These are phyloP conservation scores for Megalops cyprinoides DNA, from an alignment of 2,797 vertebrate genomes.

Conservation along the genomic window DNA sequence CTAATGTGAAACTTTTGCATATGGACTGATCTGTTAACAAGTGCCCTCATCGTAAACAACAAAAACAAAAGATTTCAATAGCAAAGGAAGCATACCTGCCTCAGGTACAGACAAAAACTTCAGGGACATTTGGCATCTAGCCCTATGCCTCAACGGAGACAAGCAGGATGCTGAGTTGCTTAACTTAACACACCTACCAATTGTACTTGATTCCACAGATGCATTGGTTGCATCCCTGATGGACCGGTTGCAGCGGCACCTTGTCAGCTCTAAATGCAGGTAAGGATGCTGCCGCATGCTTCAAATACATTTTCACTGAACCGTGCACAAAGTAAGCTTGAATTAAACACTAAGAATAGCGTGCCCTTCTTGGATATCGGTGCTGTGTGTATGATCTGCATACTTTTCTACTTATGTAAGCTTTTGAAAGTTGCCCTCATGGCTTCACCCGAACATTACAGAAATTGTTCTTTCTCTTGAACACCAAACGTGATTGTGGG, in stretches of 20 bases:
- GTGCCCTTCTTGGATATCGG: not conserved
- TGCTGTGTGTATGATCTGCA: not conserved
- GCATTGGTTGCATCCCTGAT: too few species aligned
- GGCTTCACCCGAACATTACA: not conserved
- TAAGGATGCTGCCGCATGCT: not conserved
- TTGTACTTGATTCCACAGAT: too few species aligned
- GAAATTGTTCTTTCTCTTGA: not conserved
- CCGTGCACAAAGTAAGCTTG: not conserved
- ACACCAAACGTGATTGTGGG: not conserved
- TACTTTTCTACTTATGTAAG: not conserved
- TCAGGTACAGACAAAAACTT: too few species aligned
- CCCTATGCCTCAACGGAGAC: too few species aligned
- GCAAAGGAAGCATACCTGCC: too few species aligned
- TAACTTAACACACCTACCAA: too few species aligned
- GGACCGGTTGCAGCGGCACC: too few species aligned
- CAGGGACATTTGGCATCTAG: too few species aligned
- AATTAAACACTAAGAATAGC: not conserved
- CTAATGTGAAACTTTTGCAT: not conserved
- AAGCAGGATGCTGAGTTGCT: too few species aligned
- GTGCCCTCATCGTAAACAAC: too few species aligned
- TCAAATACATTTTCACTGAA: not conserved
- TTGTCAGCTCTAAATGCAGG: not conserved
- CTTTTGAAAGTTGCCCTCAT: not conserved
- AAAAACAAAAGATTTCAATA: too few species aligned
- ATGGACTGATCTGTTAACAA: too few species aligned